Conservation (phyloP, 2,888 invertebrate genomes). For the Apodemia mormo region DNA sequence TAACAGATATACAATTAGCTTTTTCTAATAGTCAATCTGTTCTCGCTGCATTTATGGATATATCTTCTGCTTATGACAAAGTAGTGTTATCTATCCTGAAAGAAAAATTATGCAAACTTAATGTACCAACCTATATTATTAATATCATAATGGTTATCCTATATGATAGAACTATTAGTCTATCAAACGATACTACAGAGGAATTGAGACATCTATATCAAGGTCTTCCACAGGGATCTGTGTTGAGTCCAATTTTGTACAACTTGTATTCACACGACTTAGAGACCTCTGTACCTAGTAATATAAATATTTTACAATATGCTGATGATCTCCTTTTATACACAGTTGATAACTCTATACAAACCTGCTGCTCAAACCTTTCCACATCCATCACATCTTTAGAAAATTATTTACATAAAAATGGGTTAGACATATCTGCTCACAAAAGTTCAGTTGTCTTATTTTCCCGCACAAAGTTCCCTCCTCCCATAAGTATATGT, state of each 20-base stretch:
- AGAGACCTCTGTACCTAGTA: constrained; percentile 13
- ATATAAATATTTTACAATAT: too few relatives aligned
- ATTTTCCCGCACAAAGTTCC: background rate
- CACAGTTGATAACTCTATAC: background rate
- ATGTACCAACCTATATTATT: constrained; percentile 9
- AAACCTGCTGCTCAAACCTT: background rate
- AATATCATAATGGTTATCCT: constrained; percentile 15
- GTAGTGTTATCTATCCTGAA: constrained; percentile 15
- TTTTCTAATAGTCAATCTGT: too few relatives aligned
- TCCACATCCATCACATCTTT: background rate
- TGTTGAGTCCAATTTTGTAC: constrained; percentile 33
- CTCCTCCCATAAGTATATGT: constrained; percentile 1
- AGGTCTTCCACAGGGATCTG: constrained; percentile 37
- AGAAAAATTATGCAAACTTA: constrained; percentile 6
- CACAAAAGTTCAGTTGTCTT: background rate
- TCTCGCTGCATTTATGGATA: constrained; percentile 25
- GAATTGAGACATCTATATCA: constrained; percentile 6
- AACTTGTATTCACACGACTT: constrained; percentile 31
- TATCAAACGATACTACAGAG: background rate
- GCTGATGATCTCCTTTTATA: constrained; percentile 34
- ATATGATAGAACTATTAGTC: background rate
- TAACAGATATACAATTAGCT: constrained; percentile 25
- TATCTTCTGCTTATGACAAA: too few relatives aligned
- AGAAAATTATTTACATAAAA: too few relatives aligned
- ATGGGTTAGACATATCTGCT: background rate